Conservation (phyloP, 2,888 invertebrate species). For the Leptura quadrifasciata region DNA sequence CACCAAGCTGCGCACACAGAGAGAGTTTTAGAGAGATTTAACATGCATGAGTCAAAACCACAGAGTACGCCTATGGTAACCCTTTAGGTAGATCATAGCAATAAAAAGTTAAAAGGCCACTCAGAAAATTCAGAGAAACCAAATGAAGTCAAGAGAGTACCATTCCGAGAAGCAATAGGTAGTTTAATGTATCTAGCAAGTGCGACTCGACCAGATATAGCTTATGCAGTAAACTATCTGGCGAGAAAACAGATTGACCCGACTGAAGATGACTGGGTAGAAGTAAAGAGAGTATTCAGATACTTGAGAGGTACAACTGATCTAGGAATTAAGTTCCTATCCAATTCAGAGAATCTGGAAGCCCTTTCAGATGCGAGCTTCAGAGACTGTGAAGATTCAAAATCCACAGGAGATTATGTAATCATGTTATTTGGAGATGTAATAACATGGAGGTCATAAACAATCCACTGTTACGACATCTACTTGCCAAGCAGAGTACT, state of each 20-base stretch:
- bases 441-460: conserved; percentile 32
- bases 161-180: conserved; percentile 55
- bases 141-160: too few relatives aligned
- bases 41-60: conserved; percentile 25
- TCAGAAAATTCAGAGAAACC: too few relatives aligned
- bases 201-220: conserved; percentile 47
- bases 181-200: conserved; percentile 55
- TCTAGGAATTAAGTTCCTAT: conserved; percentile 28
- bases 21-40: conserved; percentile 32
- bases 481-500: conserved; percentile 33
- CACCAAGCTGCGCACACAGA: conserved; percentile 30
- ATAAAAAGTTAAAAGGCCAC: conserved; percentile 42
- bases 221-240: conserved; percentile 43
- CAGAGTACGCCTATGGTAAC: conserved; percentile 49
- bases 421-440: conserved; percentile 36
- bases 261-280: conserved; percentile 31
- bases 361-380: conserved; percentile 56
- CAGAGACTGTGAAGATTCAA: conserved; percentile 46
- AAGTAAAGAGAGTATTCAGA: conserved; percentile 33
- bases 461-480: conserved; percentile 15
- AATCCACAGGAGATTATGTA: conserved; percentile 39
- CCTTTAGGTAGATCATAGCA: conserved; percentile 47
- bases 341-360: conserved; percentile 44
- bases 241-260: conserved; percentile 19
- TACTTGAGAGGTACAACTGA: conserved; percentile 37